Base-by-base conservation (phyloP, 2,888 invertebrate genomes). In the Cenopis cana region DNA sequence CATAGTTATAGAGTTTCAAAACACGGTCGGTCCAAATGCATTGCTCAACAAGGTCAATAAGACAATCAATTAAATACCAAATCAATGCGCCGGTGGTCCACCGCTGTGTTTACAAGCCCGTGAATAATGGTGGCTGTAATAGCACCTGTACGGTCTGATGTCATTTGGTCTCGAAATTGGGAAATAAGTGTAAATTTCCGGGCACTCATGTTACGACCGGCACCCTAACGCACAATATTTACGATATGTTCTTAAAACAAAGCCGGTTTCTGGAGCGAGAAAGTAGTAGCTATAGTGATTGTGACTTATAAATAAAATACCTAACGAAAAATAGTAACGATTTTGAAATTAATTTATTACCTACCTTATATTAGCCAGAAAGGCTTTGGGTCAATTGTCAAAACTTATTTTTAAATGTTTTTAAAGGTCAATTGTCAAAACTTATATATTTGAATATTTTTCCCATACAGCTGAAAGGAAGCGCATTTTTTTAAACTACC, bases 111-210 rank as follows among this genome's bases (percentile, higher is more conserved):
- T 71, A 61, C 60, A 41, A 60, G 65, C 24, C 61, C 33, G 74
- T 75, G 74, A 75, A 78, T 79, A 78, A 76, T 74, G 69, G 33
- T 52, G 65, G 67, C 59, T 69, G 64, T 49, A 55, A 65, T 71
- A 68, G 69, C 78, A 77, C 76, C 75, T 74, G 76, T 69, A 69
- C 24, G 41, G 24, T 68, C 69, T 76, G 76, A 75, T 76, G 77
- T 76, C 75, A 78, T 75, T 69, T 69, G 46, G 41, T 70, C 69
- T 52, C 68, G 49, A 65, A 73, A 73, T 74, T 65, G 61, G 71
- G 73, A 54, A 56, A 72, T 74, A 69, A 60, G 41, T 75, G 72
- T 66, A 55, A 60, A 60, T 71, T 71, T 71, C 71, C 61, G 46
- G 38, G 49, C 60, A 38, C 57, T 33, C 68, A 33, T 12, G 56